Conservation (phyloP, 2,888 invertebrate genomes). For the Neria commutata region DNA sequence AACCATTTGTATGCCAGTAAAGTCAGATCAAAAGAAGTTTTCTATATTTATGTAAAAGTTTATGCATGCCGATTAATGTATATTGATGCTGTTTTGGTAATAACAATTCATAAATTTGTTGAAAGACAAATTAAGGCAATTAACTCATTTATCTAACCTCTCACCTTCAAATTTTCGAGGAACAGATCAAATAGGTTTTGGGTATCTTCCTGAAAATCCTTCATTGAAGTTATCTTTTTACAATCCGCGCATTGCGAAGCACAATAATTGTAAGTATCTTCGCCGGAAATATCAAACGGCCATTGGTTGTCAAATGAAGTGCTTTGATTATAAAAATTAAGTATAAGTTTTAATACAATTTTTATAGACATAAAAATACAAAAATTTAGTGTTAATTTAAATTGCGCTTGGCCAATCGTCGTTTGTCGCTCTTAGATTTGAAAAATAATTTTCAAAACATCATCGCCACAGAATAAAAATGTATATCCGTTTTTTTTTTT, state of each 20-base stretch:
- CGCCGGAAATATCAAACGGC: conserved; percentile 26
- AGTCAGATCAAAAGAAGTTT: conserved; percentile 39
- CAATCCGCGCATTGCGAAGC: not conserved
- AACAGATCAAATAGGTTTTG: not conserved
- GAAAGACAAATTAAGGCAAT: not conserved
- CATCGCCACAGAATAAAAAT: too few species aligned
- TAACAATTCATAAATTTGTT: not conserved
- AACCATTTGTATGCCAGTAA: conserved; percentile 45
- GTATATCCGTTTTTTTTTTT: too few species aligned
- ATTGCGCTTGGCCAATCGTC: too few species aligned
- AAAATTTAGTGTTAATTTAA: too few species aligned
- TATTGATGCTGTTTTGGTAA: not conserved
- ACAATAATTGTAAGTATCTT: conserved; percentile 20
- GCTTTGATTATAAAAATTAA: too few species aligned
- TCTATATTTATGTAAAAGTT: not conserved
- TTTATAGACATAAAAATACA: too few species aligned
- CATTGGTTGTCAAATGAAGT: not conserved
- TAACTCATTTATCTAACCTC: not conserved
- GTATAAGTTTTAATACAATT: too few species aligned
- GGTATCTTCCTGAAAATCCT: not conserved
- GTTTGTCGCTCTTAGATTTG: too few species aligned
- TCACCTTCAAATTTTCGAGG: not conserved
- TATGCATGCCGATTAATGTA: not conserved
- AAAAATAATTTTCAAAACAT: too few species aligned
- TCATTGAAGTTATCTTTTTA: not conserved